Percentiles rank a stretch among this genome's conserved stretches.
phyloP scores from a whole-genome alignment of 2,113 vertebrate genomes.

The Hippocampus mohnikei region DNA sequence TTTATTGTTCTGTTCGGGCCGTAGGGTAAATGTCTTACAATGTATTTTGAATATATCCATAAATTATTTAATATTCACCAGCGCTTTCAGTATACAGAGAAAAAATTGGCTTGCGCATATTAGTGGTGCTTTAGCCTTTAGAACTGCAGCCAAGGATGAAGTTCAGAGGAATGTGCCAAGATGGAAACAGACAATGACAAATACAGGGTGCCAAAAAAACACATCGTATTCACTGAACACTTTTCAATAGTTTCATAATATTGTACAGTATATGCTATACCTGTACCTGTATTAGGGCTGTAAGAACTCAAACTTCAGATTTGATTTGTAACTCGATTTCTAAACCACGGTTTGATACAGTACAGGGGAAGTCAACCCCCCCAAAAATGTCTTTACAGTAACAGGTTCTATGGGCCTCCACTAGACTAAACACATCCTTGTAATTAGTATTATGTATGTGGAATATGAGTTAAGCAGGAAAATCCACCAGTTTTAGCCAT shows the following conservation, averaged over 20 bases:
- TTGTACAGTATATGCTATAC: neutral
- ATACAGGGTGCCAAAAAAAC: neutral
- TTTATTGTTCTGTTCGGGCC: constrained; percentile 19
- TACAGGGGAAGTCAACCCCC: too few species aligned
- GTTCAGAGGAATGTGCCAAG: constrained; percentile 30
- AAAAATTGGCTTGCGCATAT: constrained; percentile 20
- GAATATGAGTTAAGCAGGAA: too few species aligned
- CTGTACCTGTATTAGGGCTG: neutral
- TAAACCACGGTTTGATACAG: too few species aligned
- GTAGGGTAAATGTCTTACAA: constrained; percentile 4
- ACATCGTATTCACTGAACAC: neutral
- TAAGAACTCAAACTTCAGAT: too few species aligned
- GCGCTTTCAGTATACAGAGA: neutral
- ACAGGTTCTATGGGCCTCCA: too few species aligned
- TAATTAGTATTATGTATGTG: too few species aligned
- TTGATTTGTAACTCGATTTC: too few species aligned
- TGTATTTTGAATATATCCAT: constrained; percentile 9
- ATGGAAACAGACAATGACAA: constrained; percentile 22
- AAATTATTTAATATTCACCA: constrained; percentile 5
- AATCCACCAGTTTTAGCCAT: too few species aligned
- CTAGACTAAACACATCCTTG: too few species aligned
- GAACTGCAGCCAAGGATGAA: constrained; percentile 20
- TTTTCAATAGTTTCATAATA: neutral
- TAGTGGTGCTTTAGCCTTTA: constrained; percentile 22
- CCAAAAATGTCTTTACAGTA: too few species aligned